Base-by-base conservation (phyloP, 1,140 invertebrate species). In the Macrobrachium rosenbergii region DNA sequence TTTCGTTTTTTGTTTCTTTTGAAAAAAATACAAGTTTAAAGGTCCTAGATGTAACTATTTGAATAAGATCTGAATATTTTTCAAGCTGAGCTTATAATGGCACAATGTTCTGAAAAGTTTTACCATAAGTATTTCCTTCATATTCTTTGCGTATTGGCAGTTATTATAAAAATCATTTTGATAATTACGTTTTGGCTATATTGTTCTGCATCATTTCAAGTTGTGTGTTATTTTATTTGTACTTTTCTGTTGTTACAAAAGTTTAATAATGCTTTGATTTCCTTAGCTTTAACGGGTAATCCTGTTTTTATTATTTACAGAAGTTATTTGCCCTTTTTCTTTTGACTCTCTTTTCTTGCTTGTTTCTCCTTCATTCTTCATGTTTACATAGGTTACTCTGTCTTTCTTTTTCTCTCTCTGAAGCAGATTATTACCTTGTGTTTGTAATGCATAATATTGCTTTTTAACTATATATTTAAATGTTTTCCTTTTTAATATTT, bases 341-440 rank as follows among this genome's bases (percentile, higher is more conserved):
- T 5, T 11, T 64, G 8, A 11, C 5, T 8, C 12, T 58, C 6
- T 62, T 37, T 80, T 19, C 63, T 60, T 63, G 5, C 60, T 60
- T 80, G 17, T 64, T 43, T 63, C 62, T 80, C 21, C 37, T 23
- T 37, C 78, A n/a, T 11, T 80, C 62, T 43, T 59, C 28, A n/a
- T 64, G 0, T 80, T 23, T 80, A 52, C 28, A 5, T 80, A n/a
- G 60, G 52, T 64, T 11, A 60, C 62, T 80, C 28, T 80, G 52
- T 80, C 62, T 80, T 52, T 64, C 58, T 80, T 23, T 80, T 23
- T 80, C 62, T 64, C 62, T 80, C 75, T 77, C 75, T 73, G 12
- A 23, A 19, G 11, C 76, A 21, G 75, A 77, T 37, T 52, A 0
- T 52, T 64, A 58, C 60, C 28, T 80, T 60, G 2, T 23, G 60